Conservation (phyloP, 1,140 invertebrate genomes). For the Acyrthosiphon pisum region DNA sequence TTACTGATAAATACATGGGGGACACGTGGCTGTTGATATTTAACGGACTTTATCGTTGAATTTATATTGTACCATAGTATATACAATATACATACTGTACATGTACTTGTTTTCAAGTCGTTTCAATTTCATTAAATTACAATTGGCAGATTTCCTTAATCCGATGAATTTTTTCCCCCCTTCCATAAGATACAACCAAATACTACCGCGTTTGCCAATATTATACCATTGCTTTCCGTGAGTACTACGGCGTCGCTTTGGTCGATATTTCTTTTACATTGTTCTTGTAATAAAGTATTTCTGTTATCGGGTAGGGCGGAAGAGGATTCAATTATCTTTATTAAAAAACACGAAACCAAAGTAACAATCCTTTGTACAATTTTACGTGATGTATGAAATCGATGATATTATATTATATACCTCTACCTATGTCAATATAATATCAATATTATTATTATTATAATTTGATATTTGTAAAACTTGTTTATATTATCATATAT, state of each 20-base stretch:
- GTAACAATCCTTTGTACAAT: background rate
- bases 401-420: background rate
- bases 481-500: too few species aligned
- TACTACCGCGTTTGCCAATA: conserved; percentile 22
- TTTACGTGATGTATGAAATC: conserved; percentile 13
- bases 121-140: conserved; percentile 47
- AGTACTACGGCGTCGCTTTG: background rate
- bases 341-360: conserved; percentile 41
- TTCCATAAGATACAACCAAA: conserved; percentile 5
- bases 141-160: conserved; percentile 44
- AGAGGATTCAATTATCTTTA: conserved; percentile 44
- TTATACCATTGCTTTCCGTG: conserved; percentile 10
- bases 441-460: background rate
- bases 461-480: too few species aligned
- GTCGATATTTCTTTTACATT: background rate
- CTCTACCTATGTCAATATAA: background rate
- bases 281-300: conserved; percentile 51
- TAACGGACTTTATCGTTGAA: conserved; percentile 40
- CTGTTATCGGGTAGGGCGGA: conserved; percentile 17
- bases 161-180: background rate
- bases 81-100: background rate
- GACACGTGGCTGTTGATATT: conserved; percentile 46
- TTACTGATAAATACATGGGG: conserved; percentile 32
- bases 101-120: conserved; percentile 29
- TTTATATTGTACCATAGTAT: background rate